Conservation (phyloP, 2,888 invertebrate species). For the Drosophila mimica region DNA sequence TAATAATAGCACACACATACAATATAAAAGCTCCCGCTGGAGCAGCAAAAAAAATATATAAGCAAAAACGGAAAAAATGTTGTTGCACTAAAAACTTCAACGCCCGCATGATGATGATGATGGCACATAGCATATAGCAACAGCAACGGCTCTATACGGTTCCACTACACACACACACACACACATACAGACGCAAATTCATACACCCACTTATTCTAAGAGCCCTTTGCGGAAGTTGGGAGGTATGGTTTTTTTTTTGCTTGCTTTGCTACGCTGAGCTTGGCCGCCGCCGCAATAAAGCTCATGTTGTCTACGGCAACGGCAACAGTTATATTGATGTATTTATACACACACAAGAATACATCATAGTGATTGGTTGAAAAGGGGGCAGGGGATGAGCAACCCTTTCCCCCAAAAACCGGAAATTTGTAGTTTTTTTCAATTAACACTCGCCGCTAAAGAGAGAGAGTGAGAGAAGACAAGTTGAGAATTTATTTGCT, state of each 20-base stretch:
- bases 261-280: constrained; percentile 22
- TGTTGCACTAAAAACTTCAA: constrained; percentile 79
- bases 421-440: constrained; percentile 76
- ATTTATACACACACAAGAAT: background rate
- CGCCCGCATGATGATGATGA: constrained; percentile 61
- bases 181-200: constrained; percentile 21
- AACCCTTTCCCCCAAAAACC: constrained; percentile 50
- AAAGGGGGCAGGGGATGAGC: constrained; percentile 2
- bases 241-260: constrained; percentile 2
- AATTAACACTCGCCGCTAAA: constrained; percentile 52
- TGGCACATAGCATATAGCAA: constrained; percentile 59
- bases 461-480: constrained; percentile 14
- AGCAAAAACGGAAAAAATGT: constrained; percentile 57
- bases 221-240: constrained; percentile 34
- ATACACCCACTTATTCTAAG: constrained; percentile 22
- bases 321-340: constrained; percentile 59
- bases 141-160: constrained; percentile 45
- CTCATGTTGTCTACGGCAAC: constrained; percentile 80
- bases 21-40: constrained; percentile 77
- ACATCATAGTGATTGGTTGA: constrained; percentile 15
- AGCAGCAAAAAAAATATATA: constrained; percentile 34
- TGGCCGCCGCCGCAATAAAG: constrained; percentile 76
- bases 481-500: constrained; percentile 40
- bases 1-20: constrained; percentile 67
- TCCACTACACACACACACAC: constrained; percentile 39